Evolutionary conservation across 2,113 vertebrate species (phyloP).

Genomic region (Willisornis vidua): DNA sequence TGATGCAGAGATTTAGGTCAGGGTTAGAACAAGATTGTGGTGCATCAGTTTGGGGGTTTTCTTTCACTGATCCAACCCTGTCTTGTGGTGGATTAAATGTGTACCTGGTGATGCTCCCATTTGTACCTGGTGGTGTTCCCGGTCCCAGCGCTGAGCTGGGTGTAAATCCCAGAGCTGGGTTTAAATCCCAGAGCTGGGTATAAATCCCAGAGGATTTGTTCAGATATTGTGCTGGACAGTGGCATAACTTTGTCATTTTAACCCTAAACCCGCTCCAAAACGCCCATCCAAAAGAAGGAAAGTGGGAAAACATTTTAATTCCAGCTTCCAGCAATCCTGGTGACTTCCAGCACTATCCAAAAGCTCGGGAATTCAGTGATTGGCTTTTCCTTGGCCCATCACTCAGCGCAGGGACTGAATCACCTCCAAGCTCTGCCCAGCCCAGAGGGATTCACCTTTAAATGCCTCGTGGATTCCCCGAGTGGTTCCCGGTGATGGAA

Average conservation of each 20-base stretch:
- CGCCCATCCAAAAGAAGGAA: background rate
- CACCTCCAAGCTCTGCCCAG: background rate
- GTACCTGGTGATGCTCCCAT: background rate
- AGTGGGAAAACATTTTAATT: background rate
- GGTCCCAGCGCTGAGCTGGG: background rate
- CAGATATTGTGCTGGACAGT: accelerated
- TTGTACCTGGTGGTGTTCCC: background rate
- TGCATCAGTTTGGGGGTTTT: background rate
- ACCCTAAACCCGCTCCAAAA: background rate
- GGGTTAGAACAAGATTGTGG: background rate
- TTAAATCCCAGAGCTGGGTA: too few relatives aligned
- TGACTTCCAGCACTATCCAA: background rate
- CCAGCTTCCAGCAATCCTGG: background rate
- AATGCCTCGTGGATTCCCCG: background rate
- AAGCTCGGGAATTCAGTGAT: background rate
- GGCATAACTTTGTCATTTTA: background rate
- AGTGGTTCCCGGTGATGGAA: background rate
- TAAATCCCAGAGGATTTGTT: background rate
- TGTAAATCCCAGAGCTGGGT: background rate
- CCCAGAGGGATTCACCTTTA: background rate
- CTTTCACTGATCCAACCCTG: background rate
- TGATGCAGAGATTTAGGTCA: background rate
- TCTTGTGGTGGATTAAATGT: background rate
- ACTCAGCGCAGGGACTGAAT: background rate
- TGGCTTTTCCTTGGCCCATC: background rate